phyloP scores from a whole-genome alignment of 2,797 vertebrate species.

The Acipenser ruthenus region DNA sequence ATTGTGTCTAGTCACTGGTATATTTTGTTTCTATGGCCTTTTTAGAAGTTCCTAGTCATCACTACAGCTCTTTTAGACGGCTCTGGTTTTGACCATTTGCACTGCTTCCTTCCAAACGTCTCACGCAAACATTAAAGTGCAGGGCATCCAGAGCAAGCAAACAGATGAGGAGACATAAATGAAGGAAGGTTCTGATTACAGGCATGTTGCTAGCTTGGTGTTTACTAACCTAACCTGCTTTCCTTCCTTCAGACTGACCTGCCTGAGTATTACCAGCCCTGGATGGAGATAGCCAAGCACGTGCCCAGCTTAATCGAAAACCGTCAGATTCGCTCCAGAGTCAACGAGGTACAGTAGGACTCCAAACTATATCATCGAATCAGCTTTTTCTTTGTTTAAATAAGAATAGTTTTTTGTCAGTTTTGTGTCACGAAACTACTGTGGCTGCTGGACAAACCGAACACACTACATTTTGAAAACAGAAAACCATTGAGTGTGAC shows the following conservation, averaged over 20 bases:
- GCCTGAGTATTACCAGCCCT: conserved; percentile 43
- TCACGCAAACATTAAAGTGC: too few relatives aligned
- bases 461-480: too few relatives aligned
- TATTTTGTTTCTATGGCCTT: too few relatives aligned
- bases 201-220: background rate
- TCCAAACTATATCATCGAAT: background rate
- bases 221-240: background rate
- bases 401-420: background rate
- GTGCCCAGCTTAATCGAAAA: conserved; percentile 40
- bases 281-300: conserved; percentile 47
- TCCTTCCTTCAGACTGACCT: conserved; percentile 35
- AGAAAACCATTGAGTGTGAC: background rate
- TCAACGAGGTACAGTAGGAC: conserved; percentile 40
- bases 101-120: too few relatives aligned
- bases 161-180: too few relatives aligned
- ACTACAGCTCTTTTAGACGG: too few relatives aligned
- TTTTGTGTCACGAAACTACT: background rate
- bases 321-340: conserved; percentile 34
- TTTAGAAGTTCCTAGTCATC: too few relatives aligned
- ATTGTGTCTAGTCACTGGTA: too few relatives aligned
- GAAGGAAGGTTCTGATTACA: too few relatives aligned
- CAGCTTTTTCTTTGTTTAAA: background rate
- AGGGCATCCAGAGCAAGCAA: too few relatives aligned
- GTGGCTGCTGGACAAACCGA: background rate
- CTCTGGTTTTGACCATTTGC: too few relatives aligned